Evolutionary conservation across 2,888 invertebrate genomes (phyloP).

Genomic region (Xestia ashworthii): DNA sequence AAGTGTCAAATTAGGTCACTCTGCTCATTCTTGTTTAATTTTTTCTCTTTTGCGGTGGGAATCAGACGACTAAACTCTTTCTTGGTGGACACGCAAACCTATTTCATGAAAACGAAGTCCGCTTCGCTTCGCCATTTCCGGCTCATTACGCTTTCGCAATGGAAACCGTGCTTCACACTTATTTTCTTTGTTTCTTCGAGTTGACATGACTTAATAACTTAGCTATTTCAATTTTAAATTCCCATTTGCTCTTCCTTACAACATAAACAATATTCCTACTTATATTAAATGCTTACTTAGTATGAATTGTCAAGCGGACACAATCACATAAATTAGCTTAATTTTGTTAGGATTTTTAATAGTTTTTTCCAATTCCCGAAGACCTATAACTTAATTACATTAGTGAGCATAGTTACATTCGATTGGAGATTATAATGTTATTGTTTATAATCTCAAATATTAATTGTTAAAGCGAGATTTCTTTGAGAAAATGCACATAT

Average conservation of each 20-base stretch:
- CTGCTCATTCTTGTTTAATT: too few relatives aligned
- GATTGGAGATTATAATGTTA: slow-evolving; percentile 48
- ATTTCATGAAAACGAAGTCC: too few relatives aligned
- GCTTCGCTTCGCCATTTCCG: too few relatives aligned
- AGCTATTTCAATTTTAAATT: slow-evolving; percentile 7
- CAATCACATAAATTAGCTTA: slow-evolving; percentile 61
- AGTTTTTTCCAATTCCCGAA: slow-evolving; percentile 51
- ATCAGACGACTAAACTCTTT: too few relatives aligned
- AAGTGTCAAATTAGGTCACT: too few relatives aligned
- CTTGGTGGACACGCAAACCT: too few relatives aligned
- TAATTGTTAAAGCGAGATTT: slow-evolving; percentile 51
- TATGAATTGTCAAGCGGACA: slow-evolving; percentile 52
- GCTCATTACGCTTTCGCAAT: too few relatives aligned
- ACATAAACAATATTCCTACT: slow-evolving; percentile 55
- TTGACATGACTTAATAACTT: not conserved
- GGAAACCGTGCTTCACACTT: too few relatives aligned
- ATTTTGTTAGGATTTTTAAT: slow-evolving; percentile 66
- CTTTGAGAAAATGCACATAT: slow-evolving; percentile 50
- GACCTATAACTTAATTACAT: slow-evolving; percentile 45
- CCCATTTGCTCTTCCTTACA: slow-evolving; percentile 24
- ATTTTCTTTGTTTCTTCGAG: not conserved
- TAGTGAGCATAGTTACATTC: slow-evolving; percentile 29
- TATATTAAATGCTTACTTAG: slow-evolving; percentile 33
- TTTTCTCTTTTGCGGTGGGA: too few relatives aligned
- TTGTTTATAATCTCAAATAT: slow-evolving; percentile 51